Evolutionary conservation across 2,888 invertebrate genomes (phyloP), one percentile per base, ranked within the genome.

Genomic region (Pilophorus perplexus): DNA sequence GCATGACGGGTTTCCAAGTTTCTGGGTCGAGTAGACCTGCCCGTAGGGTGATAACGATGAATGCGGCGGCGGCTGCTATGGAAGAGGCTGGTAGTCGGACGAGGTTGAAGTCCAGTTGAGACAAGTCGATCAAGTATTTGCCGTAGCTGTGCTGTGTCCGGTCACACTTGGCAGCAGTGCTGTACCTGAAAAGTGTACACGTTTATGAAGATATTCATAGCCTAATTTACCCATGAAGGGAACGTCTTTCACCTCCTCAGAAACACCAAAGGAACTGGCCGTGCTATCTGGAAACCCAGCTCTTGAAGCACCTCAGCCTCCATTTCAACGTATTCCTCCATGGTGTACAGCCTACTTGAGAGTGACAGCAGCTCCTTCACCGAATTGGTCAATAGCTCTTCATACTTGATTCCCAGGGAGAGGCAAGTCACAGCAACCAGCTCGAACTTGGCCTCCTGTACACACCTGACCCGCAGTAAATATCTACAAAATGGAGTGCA

Each of bases 401-500:
- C 97, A 75, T 93, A 96, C 77, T 98, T 98, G 74, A 89, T 85
- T 0, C 97, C 95, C 62, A 97, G 84, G 74, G 92, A 87, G 82
- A 97, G 84, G 0, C 93, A 88, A 0, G 93, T 86, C 1, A 92
- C 87, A 3, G 95, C 97, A 12, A 95, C 89, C 70, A 97, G 80
- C 76, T 97, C 96, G 68, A 96, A 80, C 72, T 85, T 83, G 71
- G 83, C 85, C 44, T 65, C 60, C 27, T 50, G 40, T 10, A 67
- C 14, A 28, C 2, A 6, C 1, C 23, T n/a, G n/a, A 46, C 50
- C 6, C 16, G 87, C 84, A 90, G 88, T 71, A 97, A 82, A 79
- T 52, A 55, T 55, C 55, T 55, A n/a, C 12, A 55, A 18, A 16
- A n/a, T n/a, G n/a, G n/a, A n/a, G n/a, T n/a, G n/a, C n/a, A n/a